Conservation (phyloP, 2,888 invertebrate species). For the Griposia aprilina region DNA sequence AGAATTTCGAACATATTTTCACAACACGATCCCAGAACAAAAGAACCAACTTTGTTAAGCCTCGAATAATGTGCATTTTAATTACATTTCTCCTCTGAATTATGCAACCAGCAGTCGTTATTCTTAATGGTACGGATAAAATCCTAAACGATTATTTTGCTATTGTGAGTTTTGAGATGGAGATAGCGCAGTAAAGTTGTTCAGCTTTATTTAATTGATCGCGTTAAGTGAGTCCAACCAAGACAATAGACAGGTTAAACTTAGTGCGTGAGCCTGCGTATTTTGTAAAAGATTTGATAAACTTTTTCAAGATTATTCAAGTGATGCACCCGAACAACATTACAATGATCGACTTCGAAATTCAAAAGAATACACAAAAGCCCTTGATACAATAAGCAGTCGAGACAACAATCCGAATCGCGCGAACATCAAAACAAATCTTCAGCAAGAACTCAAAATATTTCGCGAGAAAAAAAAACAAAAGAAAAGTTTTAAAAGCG, state of each 20-base stretch:
- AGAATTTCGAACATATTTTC: constrained; percentile 75
- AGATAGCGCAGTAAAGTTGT: constrained; percentile 59
- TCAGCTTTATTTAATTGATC: constrained; percentile 59
- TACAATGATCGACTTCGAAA: constrained; percentile 19
- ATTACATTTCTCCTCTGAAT: constrained; percentile 83
- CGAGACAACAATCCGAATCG: constrained; percentile 30
- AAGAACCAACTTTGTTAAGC: constrained; percentile 52
- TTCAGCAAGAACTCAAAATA: constrained; percentile 56
- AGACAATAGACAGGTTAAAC: neutral
- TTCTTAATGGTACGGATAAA: constrained; percentile 83
- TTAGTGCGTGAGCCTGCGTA: neutral
- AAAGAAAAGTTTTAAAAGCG: constrained; percentile 71
- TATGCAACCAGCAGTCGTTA: constrained; percentile 81
- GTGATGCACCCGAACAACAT: neutral
- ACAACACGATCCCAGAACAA: constrained; percentile 76
- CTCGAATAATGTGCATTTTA: constrained; percentile 83
- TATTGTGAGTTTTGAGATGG: constrained; percentile 71
- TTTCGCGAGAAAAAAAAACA: constrained; percentile 61
- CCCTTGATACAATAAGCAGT: constrained; percentile 25
- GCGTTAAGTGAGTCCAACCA: constrained; percentile 30
- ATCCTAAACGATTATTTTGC: constrained; percentile 79
- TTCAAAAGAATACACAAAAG: constrained; percentile 30
- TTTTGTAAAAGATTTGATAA: neutral
- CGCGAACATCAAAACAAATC: constrained; percentile 55
- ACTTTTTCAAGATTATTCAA: neutral